Conservation (phyloP, 2,113 vertebrate genomes). For the Sinocyclocheilus rhinocerous region DNA sequence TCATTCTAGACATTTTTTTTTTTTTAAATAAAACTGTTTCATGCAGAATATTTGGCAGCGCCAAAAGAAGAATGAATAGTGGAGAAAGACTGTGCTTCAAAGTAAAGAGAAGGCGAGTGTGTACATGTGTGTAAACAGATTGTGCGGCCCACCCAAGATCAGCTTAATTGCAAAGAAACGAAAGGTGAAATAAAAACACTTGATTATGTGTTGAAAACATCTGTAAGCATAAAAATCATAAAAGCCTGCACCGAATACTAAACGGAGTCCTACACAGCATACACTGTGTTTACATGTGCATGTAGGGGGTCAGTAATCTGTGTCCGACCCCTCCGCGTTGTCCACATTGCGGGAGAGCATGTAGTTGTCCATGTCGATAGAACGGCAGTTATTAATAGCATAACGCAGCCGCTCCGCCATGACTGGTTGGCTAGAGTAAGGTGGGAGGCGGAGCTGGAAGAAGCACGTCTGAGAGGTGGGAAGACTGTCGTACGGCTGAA, state of each 20-base stretch:
- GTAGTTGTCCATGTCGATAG: constrained; percentile 86
- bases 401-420: constrained; percentile 81
- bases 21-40: constrained; percentile 82
- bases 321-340: constrained; percentile 76
- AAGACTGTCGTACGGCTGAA: constrained; percentile 78
- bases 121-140: constrained; percentile 28
- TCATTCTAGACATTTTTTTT: constrained; percentile 80
- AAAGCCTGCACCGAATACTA: constrained; percentile 35
- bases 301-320: constrained; percentile 70
- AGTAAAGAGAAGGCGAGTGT: constrained; percentile 37
- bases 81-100: constrained; percentile 8
- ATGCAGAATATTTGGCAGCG: constrained; percentile 82
- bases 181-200: constrained; percentile 83
- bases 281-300: constrained; percentile 6
- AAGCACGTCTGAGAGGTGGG: constrained; percentile 84
- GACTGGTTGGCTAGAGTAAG: constrained; percentile 78
- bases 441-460: constrained; percentile 81
- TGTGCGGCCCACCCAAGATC: neutral
- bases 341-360: constrained; percentile 84
- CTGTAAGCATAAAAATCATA: neutral
- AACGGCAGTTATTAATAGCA: constrained; percentile 82
- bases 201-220: constrained; percentile 66
- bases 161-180: constrained; percentile 77
- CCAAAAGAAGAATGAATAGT: constrained; percentile 44
- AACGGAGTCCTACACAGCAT: neutral